Conservation (phyloP, 2,113 vertebrate genomes). For the Sinocyclocheilus grahami region DNA sequence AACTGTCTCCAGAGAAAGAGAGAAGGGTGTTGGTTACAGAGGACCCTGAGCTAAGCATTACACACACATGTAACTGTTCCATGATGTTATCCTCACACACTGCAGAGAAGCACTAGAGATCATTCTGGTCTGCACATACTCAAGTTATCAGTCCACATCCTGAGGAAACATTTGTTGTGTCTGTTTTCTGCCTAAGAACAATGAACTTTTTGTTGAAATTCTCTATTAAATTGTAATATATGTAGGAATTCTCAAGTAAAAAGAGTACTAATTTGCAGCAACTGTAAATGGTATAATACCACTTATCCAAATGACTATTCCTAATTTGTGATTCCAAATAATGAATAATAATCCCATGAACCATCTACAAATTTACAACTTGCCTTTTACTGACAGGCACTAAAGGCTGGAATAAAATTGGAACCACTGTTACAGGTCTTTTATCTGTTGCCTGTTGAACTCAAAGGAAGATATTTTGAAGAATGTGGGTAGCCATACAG, state of each 20-base stretch:
- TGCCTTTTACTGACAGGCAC: neutral
- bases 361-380: neutral
- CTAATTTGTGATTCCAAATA: neutral
- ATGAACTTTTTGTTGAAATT: neutral
- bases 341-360: neutral
- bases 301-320: neutral
- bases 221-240: neutral
- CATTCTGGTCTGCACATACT: neutral
- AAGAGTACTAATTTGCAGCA: neutral
- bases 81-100: constrained; percentile 25
- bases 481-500: too few relatives aligned
- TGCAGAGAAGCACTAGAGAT: constrained; percentile 16
- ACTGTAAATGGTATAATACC: neutral
- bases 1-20: neutral
- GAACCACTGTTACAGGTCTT: neutral
- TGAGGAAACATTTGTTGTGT: neutral
- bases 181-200: neutral
- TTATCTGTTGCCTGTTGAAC: neutral
- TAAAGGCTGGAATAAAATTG: neutral
- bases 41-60: neutral
- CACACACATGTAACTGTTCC: constrained; percentile 1
- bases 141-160: constrained; percentile 10
- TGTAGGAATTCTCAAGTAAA: neutral
- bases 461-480: neutral
- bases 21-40: neutral